Base-by-base conservation (phyloP, 92 coral and sea anemone genomes). In the Ricordea florida region DNA sequence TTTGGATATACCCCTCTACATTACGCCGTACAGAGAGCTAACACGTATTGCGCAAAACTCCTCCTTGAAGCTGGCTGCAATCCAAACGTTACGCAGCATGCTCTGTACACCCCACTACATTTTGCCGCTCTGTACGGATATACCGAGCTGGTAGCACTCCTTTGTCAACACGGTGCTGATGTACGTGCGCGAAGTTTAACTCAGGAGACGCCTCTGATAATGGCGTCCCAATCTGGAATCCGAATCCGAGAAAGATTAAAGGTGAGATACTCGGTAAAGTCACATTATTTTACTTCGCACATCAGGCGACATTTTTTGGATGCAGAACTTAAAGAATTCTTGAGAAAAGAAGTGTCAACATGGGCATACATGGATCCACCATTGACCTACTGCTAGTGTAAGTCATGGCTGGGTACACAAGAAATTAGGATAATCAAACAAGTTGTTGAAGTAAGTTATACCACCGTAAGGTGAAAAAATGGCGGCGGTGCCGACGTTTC, bases 81-180 rank as follows among this genome's bases (percentile, higher is more conserved):
- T 16, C 60, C 66, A 5, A 72, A 88, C 52, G 46, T 72, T 20
- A 29, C 45, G 14, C 74, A 51, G 25, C 59, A 50, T 37, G 32
- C 68, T 10, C 41, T 67, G 11, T 22, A 30, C 20, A 88, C 93
- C 2, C 83, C 93, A 4, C 85, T 88, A 40, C 93, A 88, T 23
- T 21, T 78, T 3, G 89, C 89, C 2, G 89, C 93, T 13, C 73
- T 41, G 16, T 67, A 78, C 61, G 69, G 80, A 14, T 70, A 38
- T 18, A 89, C 89, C 9, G 85, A 72, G 26, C 49, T 83, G 26
- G 88, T 83, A 0, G 29, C 76, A 33, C 71, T 88, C 24, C 86
- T 88, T 6, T 88, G 89, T 44, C 49, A 78, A n/a, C 64, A 59
- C 46, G 79, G 86, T n/a, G 93, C 93, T 0, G 76, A 88, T 26